These are phyloP conservation scores for Cerceris ruficornis DNA, from an alignment of 2,888 invertebrate genomes.

Conservation along the genomic window DNA sequence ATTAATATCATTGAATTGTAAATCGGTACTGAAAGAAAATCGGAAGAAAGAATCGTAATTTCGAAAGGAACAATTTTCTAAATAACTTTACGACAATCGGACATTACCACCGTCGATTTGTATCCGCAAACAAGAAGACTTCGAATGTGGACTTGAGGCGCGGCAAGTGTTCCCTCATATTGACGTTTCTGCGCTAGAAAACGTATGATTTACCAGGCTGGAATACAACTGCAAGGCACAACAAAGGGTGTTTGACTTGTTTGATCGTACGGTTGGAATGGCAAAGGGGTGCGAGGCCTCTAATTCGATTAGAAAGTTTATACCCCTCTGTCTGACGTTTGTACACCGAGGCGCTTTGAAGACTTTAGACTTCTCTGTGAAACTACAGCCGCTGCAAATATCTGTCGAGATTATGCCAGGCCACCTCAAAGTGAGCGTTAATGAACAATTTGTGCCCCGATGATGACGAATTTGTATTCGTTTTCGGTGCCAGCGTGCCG, in stretches of 20 bases:
- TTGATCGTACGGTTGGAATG: constrained; percentile 51
- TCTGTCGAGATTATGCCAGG: constrained; percentile 31
- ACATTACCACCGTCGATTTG: no score
- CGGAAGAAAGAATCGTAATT: no score
- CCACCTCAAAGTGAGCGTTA: constrained; percentile 1
- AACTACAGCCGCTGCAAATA: constrained; percentile 31
- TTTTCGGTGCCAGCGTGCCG: no score
- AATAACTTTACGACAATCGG: no score
- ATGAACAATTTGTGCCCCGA: neutral
- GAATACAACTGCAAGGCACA: constrained; percentile 13
- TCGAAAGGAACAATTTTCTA: no score
- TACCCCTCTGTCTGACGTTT: constrained; percentile 33
- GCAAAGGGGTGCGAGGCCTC: constrained; percentile 44
- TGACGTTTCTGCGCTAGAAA: constrained; percentile 7
- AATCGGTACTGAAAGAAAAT: no score
- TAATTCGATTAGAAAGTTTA: constrained; percentile 65
- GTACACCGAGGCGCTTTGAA: constrained; percentile 45
- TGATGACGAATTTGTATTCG: neutral
- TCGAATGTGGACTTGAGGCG: no score
- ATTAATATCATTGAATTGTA: no score
- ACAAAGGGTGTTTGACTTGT: constrained; percentile 29
- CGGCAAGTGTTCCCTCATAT: neutral
- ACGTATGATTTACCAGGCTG: constrained; percentile 18
- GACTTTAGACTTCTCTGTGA: constrained; percentile 48
- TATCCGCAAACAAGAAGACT: no score